Conservation (phyloP, 2,888 invertebrate genomes). For the Macrosiphum euphorbiae region DNA sequence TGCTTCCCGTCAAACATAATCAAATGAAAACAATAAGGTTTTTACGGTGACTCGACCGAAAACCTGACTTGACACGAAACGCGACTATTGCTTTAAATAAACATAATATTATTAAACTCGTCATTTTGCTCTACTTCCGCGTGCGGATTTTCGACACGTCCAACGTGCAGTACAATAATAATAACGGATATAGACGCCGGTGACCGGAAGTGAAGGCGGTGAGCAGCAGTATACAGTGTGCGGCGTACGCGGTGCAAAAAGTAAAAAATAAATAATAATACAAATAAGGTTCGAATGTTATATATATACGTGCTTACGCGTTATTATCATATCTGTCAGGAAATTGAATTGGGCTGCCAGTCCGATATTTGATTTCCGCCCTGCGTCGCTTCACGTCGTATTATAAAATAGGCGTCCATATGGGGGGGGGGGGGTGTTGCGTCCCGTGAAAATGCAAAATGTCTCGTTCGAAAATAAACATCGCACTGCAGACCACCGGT, state of each 20-base stretch:
- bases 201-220: not conserved
- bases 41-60: not conserved
- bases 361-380: slow-evolving; percentile 44
- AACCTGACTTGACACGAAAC: not conserved
- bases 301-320: not conserved
- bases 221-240: no score
- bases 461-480: slow-evolving; percentile 6
- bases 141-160: not conserved
- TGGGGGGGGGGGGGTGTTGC: not conserved
- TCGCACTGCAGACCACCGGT: not conserved
- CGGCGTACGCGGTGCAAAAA: not conserved
- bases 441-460: slow-evolving; percentile 43
- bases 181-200: not conserved
- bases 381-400: not conserved
- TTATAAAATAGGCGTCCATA: no score
- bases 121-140: not conserved
- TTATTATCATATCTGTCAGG: slow-evolving; percentile 15
- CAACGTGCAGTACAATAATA: not conserved
- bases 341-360: slow-evolving; percentile 34
- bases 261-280: not conserved
- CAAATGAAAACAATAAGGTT: no score
- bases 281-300: not conserved
- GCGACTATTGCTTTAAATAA: not conserved
- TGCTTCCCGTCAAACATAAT: no score
- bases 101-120: not conserved